Conservation (phyloP, 1,140 invertebrate genomes). For the Monochamus saltuarius region DNA sequence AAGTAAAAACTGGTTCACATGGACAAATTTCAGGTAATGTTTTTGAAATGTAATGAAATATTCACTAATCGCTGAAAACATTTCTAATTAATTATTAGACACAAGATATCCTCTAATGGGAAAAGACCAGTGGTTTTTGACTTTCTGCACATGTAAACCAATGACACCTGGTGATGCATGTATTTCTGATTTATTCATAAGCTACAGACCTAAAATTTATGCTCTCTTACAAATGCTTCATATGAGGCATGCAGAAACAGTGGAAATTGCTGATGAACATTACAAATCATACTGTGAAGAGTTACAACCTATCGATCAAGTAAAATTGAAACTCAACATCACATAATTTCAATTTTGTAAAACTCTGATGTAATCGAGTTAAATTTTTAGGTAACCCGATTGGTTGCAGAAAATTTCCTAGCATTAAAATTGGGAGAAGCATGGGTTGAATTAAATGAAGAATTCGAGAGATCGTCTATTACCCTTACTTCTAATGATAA, state of each 20-base stretch:
- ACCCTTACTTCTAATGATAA: constrained; percentile 30
- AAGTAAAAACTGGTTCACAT: constrained; percentile 19
- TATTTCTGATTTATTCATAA: constrained; percentile 36
- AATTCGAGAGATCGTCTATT: constrained; percentile 32
- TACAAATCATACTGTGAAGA: constrained; percentile 30
- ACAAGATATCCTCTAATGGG: constrained; percentile 28
- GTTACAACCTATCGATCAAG: constrained; percentile 24
- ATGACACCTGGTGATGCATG: constrained; percentile 23
- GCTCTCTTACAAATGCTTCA: constrained; percentile 37
- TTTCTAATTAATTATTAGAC: constrained; percentile 21
- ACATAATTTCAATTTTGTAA: constrained; percentile 1
- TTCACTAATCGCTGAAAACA: background rate
- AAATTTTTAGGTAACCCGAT: constrained; percentile 32
- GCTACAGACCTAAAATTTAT: constrained; percentile 44
- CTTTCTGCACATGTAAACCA: constrained; percentile 14
- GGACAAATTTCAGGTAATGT: constrained; percentile 27
- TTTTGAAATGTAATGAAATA: background rate
- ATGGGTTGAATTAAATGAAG: constrained; percentile 38
- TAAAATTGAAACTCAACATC: constrained; percentile 10
- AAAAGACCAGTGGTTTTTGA: constrained; percentile 23
- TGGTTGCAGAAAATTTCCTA: constrained; percentile 41
- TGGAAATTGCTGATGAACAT: constrained; percentile 33
- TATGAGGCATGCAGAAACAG: constrained; percentile 24
- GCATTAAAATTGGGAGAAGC: constrained; percentile 41
- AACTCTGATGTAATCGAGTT: constrained; percentile 1